Evolutionary conservation across 1,140 invertebrate species (phyloP), one percentile per base, ranked within the genome.

Genomic region (Caenorhabditis inopinata): DNA sequence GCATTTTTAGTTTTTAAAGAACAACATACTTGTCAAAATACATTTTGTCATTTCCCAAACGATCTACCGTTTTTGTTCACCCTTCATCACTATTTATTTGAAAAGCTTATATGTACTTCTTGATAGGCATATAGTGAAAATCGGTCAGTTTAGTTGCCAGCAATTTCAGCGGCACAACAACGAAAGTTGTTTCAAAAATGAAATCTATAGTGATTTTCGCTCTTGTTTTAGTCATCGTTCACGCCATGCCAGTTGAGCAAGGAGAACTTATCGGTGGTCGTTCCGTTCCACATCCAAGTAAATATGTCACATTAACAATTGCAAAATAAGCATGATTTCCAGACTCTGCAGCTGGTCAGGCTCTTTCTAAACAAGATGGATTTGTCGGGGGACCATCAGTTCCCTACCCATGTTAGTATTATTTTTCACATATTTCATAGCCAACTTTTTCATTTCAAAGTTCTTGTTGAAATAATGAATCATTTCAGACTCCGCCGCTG

Each of bases 181-280:
- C 38, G 14, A 5, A 5, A 42, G 14, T 42, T 42, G 6, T 7
- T 7, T 5, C 38, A 42, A 42, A 7, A 5, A 68, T 68, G 58
- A 68, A 68, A 6, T 68, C 58, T 2, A 38, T 68, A 9, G 58
- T 68, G 16, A 68, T 68, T 42, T 16, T 68, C n/a, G 58, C 58
- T 42, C 29, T 68, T 42, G 58, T 68, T 68, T 32, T 68, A 68
- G 58, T 32, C n/a, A 27, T 21, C 58, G 58, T 42, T 68, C 12
- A 68, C 58, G 58, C 58, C 32, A 68, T 68, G 58, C 58, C 58
- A 68, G 58, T 68, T 68, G 58, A 68, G 38, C 58, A 68, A 68
- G 58, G 32, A 35, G 58, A 32, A 68, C 14, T 68, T n/a, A 68
- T 32, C 58, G 58, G 58, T 21, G 58, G 58, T 38, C 58, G 58